Evolutionary conservation across 2,113 vertebrate species (phyloP).

Genomic region (Myiopsitta monachus): DNA sequence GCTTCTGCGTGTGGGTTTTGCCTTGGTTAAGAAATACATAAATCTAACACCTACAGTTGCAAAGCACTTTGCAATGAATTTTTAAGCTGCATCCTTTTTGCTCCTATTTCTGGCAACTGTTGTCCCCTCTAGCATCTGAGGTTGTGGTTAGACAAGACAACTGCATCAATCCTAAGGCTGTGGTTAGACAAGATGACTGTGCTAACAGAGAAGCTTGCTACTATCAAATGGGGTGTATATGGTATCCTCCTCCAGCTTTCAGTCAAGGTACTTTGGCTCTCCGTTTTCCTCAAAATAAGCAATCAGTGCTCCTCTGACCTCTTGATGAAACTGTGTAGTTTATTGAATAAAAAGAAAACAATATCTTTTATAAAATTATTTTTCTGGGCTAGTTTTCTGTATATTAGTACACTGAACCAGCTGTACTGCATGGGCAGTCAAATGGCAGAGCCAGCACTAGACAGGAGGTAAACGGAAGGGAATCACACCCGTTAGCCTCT

Average conservation of each 20-base stretch:
- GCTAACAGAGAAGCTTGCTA: not conserved
- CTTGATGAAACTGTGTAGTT: not conserved
- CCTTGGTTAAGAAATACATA: not conserved
- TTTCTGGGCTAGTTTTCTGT: not conserved
- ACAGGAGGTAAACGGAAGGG: not conserved
- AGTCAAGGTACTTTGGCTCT: not conserved
- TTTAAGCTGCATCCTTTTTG: not conserved
- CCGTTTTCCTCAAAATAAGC: not conserved
- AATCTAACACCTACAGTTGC: not conserved
- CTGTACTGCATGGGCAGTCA: not conserved
- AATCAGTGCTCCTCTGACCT: not conserved
- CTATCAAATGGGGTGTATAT: not conserved
- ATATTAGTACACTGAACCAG: rapidly evolving
- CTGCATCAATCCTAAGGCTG: not conserved
- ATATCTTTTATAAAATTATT: rapidly evolving
- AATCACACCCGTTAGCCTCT: not conserved
- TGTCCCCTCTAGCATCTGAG: not conserved
- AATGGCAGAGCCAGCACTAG: not conserved
- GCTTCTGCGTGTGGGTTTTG: not conserved
- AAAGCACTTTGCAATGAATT: not conserved
- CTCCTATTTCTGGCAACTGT: not conserved
- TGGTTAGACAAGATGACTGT: not conserved
- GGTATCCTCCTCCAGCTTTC: not conserved
- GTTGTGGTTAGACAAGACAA: not conserved
- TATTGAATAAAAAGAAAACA: not conserved